Base-by-base conservation (phyloP, 2,888 invertebrate species). In the Thelaira solivaga region DNA sequence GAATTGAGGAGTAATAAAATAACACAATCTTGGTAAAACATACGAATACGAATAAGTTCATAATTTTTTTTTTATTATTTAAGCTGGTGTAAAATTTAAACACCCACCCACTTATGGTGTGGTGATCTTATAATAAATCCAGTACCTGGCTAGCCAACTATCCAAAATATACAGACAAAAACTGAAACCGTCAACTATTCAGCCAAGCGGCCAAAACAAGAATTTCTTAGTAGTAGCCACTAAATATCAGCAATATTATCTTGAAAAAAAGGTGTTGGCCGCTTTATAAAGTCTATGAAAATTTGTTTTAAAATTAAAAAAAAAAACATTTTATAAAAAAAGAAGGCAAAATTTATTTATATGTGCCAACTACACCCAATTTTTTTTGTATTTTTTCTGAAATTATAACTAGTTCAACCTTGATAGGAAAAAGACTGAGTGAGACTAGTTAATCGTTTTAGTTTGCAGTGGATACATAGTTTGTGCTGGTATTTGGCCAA, bases 321-420 rank as follows among this genome's bases (percentile, higher is more conserved):
- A 39, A 57, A 55, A 51, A 41, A 43, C 39, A 24, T 26, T 18
- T 20, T 10, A n/a, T 24, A 36, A 18, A 47, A 20, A 18, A 47
- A 31, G 36, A 43, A 22, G 49, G 20, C 24, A 18, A 72, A 62
- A 62, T 72, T 72, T 72, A 72, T 72, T 72, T 72, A 72, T 72
- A 78, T 78, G 69, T 78, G 74, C 73, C 74, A 78, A 78, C 73
- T 78, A 78, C 77, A 78, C 77, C 77, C 77, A 78, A 78, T 69
- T 73, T 62, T 59, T 41, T 64, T 20, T 68, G 45, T 69, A 65
- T 62, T 69, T 41, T 72, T 69, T 57, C 16, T 18, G 16, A 16
- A 74, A 74, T 59, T 69, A 36, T 82, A 81, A 81, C 78, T 81
- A 75, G 81, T 81, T 80, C 81, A 82, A 82, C 81, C 81, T 82